Percentiles rank a stretch among this genome's conserved stretches.
These are phyloP conservation scores for Eledone cirrhosa DNA, from an alignment of 2,888 invertebrate genomes.

Conservation along the genomic window DNA sequence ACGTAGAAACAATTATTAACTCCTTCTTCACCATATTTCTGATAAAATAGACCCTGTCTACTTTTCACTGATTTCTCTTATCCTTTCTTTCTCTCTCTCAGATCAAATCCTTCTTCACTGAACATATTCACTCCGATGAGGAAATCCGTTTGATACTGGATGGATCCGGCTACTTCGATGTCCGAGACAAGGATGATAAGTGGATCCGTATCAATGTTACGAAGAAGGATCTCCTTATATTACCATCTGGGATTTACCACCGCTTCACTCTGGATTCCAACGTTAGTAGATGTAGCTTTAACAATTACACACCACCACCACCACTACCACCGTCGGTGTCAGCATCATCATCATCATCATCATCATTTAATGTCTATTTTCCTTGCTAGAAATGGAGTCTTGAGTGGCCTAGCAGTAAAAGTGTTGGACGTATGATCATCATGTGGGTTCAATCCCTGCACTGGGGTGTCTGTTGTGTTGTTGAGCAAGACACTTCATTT, in stretches of 20 bases:
- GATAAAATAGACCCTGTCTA: neutral
- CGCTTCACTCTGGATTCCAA: conserved; percentile 83
- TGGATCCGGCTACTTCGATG: conserved; percentile 94
- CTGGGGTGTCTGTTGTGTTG: too few species aligned
- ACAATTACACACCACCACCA: too few species aligned
- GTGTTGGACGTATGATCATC: too few species aligned
- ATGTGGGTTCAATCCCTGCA: too few species aligned
- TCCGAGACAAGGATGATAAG: conserved; percentile 81
- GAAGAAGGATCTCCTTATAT: conserved; percentile 86
- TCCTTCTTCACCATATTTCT: neutral
- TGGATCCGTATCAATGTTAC: conserved; percentile 90
- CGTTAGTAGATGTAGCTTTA: neutral
- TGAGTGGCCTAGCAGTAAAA: too few species aligned
- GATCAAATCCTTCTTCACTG: conserved; percentile 84
- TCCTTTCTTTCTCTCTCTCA: conserved; percentile 47
- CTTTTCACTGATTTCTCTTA: neutral
- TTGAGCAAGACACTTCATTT: too few species aligned
- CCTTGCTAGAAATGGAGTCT: too few species aligned
- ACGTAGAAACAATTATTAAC: neutral
- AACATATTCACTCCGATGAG: conserved; percentile 94
- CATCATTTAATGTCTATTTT: too few species aligned
- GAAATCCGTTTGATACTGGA: conserved; percentile 89
- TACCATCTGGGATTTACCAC: conserved; percentile 95
- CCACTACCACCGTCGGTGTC: too few species aligned
- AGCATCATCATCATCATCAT: too few species aligned